Percentiles rank a stretch among this genome's conserved stretches.
These are phyloP conservation scores for Phymatocera aterrima DNA, from an alignment of 2,888 invertebrate genomes.

Conservation along the genomic window DNA sequence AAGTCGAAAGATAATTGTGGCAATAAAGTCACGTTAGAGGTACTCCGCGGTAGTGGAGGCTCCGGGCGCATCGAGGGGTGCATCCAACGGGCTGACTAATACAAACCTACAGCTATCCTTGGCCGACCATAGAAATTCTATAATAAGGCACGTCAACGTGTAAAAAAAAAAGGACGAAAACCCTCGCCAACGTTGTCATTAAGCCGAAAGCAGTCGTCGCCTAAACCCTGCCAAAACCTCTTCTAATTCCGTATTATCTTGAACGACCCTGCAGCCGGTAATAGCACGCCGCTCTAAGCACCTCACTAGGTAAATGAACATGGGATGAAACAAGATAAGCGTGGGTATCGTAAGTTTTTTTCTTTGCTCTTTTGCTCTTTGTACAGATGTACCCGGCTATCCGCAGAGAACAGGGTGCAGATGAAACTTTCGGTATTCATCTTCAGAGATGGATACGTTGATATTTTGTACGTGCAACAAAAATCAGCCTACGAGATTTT, in stretches of 20 bases:
- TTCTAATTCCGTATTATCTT: slow-evolving; percentile 45
- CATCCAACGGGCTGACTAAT: slow-evolving; percentile 13
- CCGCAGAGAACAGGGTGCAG: too few species aligned
- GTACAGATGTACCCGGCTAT: too few species aligned
- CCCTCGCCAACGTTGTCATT: not conserved
- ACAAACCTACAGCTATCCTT: slow-evolving; percentile 22
- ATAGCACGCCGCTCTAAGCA: not conserved
- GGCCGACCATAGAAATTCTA: not conserved
- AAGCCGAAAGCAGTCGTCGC: not conserved
- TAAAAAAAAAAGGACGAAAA: not conserved
- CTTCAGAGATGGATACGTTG: too few species aligned
- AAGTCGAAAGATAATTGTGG: slow-evolving; percentile 37
- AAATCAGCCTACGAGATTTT: too few species aligned
- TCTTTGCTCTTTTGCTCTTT: too few species aligned
- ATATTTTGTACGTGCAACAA: too few species aligned
- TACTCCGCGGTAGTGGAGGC: not conserved
- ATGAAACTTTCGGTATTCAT: too few species aligned
- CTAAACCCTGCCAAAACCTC: slow-evolving; percentile 23
- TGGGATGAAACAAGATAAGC: not conserved
- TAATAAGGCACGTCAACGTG: not conserved
- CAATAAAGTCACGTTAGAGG: slow-evolving; percentile 33
- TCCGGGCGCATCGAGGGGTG: not conserved
- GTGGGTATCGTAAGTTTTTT: not conserved
- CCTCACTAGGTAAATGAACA: not conserved
- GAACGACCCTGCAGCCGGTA: not conserved